Evolutionary conservation across 2,797 vertebrate genomes (phyloP).

Genomic region (Lepidocolaptes lacrymiger): DNA sequence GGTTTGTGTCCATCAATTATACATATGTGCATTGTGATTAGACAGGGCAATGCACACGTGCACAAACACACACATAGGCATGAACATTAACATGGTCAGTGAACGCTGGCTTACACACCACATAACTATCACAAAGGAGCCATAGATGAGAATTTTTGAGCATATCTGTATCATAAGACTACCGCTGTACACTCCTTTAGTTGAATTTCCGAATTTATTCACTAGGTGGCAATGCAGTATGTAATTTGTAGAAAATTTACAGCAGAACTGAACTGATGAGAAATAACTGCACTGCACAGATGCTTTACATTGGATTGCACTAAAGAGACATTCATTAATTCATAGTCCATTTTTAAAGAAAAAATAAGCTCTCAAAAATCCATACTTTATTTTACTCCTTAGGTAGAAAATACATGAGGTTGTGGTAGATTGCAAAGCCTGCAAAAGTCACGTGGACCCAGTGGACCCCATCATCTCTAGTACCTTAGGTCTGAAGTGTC

Average conservation of each 20-base stretch:
- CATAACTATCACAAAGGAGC: neutral
- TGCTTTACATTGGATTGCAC: neutral
- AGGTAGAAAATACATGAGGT: neutral
- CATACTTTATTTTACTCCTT: neutral
- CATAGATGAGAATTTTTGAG: neutral
- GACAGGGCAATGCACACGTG: neutral
- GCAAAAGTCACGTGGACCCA: neutral
- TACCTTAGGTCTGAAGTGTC: neutral
- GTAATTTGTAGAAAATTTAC: neutral
- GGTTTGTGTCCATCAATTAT: neutral
- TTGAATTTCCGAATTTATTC: constrained; percentile 24
- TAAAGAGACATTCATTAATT: neutral
- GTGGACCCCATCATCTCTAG: neutral
- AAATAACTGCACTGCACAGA: neutral
- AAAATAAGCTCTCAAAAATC: neutral
- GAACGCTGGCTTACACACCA: neutral
- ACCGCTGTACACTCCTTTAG: neutral
- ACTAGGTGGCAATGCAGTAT: constrained; percentile 47
- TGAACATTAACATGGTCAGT: neutral
- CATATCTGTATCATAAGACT: neutral
- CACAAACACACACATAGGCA: neutral
- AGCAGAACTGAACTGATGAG: neutral
- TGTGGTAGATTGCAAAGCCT: neutral
- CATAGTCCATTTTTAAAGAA: neutral
- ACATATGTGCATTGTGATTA: neutral